Evolutionary conservation across 2,113 vertebrate genomes (phyloP).

Genomic region (Melospiza georgiana): DNA sequence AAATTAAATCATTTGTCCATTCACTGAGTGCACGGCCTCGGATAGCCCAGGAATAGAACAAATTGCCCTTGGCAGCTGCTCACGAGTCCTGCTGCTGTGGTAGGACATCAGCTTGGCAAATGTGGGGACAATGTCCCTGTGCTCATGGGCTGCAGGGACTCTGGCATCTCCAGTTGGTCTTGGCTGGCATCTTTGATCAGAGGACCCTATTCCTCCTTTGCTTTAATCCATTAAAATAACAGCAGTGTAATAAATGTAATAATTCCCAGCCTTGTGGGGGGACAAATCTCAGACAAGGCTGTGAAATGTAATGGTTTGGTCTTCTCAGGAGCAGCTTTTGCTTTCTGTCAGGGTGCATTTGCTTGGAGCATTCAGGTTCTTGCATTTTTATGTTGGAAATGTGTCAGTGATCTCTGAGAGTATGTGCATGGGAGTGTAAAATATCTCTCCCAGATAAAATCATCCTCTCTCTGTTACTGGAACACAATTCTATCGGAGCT

Average conservation of each 20-base stretch:
- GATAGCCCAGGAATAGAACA: constrained; percentile 29
- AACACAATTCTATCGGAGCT: not conserved
- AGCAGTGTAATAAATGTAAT: not conserved
- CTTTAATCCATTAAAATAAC: not conserved
- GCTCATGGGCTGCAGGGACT: not conserved
- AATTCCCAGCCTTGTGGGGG: not conserved
- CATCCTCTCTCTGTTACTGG: not conserved
- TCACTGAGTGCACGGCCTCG: not conserved
- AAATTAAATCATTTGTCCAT: constrained; percentile 38
- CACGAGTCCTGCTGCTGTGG: not conserved
- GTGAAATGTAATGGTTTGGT: not conserved
- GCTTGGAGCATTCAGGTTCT: not conserved
- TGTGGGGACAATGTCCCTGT: not conserved
- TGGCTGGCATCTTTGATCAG: not conserved
- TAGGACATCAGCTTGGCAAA: not conserved
- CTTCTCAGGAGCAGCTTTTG: not conserved
- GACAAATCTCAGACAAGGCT: not conserved
- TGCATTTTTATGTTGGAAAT: not conserved
- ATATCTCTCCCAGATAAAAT: not conserved
- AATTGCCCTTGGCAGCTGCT: constrained; percentile 44
- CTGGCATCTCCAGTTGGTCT: not conserved
- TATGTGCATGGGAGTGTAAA: not conserved
- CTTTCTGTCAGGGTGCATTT: not conserved
- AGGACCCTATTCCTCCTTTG: not conserved
- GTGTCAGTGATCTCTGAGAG: not conserved